These are phyloP conservation scores for Leptinotarsa defecta DNA, from an alignment of 1,140 invertebrate species.

Conservation along the genomic window DNA sequence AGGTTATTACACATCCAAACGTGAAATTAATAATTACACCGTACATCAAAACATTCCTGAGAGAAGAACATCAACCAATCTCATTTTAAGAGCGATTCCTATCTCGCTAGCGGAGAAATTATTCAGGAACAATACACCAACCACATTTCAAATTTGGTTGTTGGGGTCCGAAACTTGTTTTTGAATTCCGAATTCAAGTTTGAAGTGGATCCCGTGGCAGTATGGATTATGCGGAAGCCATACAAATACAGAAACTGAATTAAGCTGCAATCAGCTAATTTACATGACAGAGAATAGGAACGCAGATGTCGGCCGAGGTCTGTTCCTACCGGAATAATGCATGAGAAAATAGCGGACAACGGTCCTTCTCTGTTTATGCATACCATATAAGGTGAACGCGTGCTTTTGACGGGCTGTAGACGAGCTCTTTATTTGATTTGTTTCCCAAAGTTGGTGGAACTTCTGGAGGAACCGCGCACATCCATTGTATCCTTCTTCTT, in stretches of 20 bases:
- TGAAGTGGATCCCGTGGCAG: constrained; percentile 13
- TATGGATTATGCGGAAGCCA: constrained; percentile 41
- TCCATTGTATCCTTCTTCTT: constrained; percentile 1
- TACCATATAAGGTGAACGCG: constrained; percentile 41
- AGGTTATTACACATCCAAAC: no score
- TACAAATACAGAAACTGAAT: constrained; percentile 47
- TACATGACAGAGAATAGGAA: constrained; percentile 42
- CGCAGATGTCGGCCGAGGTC: constrained; percentile 41
- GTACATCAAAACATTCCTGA: no score
- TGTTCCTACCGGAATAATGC: constrained; percentile 44
- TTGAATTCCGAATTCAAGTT: not conserved
- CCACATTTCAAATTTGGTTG: not conserved
- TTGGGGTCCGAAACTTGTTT: not conserved
- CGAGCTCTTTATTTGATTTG: constrained; percentile 24
- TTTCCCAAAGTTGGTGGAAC: constrained; percentile 13
- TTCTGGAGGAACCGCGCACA: constrained; percentile 7
- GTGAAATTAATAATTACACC: no score
- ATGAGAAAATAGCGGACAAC: constrained; percentile 43
- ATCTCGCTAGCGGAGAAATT: not conserved
- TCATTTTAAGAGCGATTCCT: no score
- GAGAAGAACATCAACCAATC: no score
- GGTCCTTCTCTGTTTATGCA: constrained; percentile 43
- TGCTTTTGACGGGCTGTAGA: constrained; percentile 35
- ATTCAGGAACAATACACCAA: constrained; percentile 1
- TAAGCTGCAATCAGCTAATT: constrained; percentile 46